Conservation (phyloP, 2,888 invertebrate species). For the Lypha dubia region DNA sequence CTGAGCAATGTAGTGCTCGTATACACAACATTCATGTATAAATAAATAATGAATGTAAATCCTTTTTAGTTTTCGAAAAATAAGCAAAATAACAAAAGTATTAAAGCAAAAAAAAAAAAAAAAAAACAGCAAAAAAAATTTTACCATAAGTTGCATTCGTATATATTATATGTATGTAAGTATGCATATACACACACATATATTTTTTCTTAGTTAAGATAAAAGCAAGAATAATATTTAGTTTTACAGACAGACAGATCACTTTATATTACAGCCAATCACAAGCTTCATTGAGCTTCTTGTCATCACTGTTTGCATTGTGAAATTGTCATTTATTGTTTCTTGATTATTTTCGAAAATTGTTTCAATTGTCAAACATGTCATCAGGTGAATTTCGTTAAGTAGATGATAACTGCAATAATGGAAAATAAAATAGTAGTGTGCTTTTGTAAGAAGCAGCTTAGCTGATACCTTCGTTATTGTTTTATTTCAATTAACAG, state of each 20-base stretch:
- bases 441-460: not conserved
- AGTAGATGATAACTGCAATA: conserved; percentile 43
- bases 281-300: conserved; percentile 65
- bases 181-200: not conserved
- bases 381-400: conserved; percentile 59
- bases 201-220: conserved; percentile 2
- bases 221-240: conserved; percentile 55
- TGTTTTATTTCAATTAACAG: not conserved
- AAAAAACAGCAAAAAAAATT: too few species aligned
- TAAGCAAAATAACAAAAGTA: conserved; percentile 26
- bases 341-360: conserved; percentile 64
- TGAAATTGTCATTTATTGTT: conserved; percentile 64
- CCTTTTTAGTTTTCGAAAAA: conserved; percentile 55
- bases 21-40: conserved; percentile 53
- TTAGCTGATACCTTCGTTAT: not conserved
- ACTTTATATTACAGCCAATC: conserved; percentile 65
- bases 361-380: conserved; percentile 60
- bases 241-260: conserved; percentile 39
- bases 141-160: conserved; percentile 39
- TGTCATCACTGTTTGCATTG: conserved; percentile 57
- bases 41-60: conserved; percentile 67
- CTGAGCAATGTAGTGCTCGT: conserved; percentile 27
- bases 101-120: too few species aligned
- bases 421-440: conserved; percentile 38
- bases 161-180: not conserved